A percentile compares a stretch with the other conserved stretches of the same genome.
Evolutionary conservation across 2,113 vertebrate species (phyloP).

Genomic region (Cepphus grylle): DNA sequence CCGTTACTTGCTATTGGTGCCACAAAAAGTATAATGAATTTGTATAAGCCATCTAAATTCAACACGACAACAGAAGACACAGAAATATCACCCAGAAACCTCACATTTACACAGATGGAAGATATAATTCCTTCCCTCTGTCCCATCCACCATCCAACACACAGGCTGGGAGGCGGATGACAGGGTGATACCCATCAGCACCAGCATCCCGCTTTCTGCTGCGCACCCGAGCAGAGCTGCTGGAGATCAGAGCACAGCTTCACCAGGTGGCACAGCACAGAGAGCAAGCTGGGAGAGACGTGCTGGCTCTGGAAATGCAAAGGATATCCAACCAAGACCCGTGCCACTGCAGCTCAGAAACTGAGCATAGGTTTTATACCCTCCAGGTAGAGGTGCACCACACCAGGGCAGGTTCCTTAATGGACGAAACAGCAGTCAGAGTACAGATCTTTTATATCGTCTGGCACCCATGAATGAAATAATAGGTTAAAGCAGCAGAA

Average conservation of each 20-base stretch:
- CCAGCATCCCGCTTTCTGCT: neutral
- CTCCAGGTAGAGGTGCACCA: neutral
- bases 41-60: neutral
- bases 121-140: neutral
- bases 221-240: accelerated
- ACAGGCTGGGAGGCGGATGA: neutral
- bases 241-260: neutral
- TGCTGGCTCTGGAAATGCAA: neutral
- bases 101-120: neutral
- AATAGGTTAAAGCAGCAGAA: neutral
- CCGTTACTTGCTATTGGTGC: neutral
- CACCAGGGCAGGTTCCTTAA: neutral
- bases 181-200: neutral
- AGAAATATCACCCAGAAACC: neutral
- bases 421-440: neutral
- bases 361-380: neutral
- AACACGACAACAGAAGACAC: neutral
- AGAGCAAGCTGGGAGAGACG: neutral
- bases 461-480: neutral
- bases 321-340: neutral
- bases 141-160: neutral
- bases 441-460: neutral
- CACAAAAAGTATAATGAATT: neutral
- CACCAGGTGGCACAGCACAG: neutral
- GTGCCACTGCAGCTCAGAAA: neutral